A percentile compares a stretch with the other conserved stretches of the same genome.
Conservation (phyloP, 2,797 vertebrate genomes). For the Micrastur ruficollis region DNA sequence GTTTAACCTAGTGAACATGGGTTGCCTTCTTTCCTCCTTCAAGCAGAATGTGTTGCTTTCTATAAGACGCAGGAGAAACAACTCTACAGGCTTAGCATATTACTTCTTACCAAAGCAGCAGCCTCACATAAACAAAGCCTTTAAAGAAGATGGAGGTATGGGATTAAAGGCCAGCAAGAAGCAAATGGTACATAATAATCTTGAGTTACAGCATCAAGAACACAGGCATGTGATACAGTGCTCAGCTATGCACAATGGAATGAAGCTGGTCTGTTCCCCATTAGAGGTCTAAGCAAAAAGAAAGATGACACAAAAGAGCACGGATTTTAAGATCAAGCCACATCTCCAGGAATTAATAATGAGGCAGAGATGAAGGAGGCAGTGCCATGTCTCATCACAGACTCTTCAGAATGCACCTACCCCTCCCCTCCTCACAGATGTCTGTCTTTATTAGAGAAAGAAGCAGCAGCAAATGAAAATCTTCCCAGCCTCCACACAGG, state of each 20-base stretch:
- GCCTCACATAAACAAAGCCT: not conserved
- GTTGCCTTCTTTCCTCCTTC: not conserved
- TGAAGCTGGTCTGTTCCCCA: not conserved
- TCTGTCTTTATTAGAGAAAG: not conserved
- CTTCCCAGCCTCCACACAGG: not conserved
- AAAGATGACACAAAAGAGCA: not conserved
- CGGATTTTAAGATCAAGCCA: not conserved
- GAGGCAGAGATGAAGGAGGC: not conserved
- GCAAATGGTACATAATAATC: not conserved
- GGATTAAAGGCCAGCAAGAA: not conserved
- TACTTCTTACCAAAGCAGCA: not conserved
- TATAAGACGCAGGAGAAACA: not conserved
- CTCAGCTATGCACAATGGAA: not conserved
- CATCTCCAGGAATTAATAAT: not conserved
- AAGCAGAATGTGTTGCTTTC: not conserved
- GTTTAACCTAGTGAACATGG: not conserved
- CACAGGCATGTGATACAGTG: not conserved
- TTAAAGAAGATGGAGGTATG: not conserved
- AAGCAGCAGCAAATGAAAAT: not conserved
- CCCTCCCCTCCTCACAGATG: not conserved
- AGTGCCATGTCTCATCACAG: not conserved
- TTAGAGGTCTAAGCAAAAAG: not conserved
- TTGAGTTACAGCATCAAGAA: not conserved
- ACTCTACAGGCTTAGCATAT: not conserved
- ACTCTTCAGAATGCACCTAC: not conserved